Base-by-base conservation (phyloP, 1,140 invertebrate genomes). In the Trachelipus rathkii region DNA sequence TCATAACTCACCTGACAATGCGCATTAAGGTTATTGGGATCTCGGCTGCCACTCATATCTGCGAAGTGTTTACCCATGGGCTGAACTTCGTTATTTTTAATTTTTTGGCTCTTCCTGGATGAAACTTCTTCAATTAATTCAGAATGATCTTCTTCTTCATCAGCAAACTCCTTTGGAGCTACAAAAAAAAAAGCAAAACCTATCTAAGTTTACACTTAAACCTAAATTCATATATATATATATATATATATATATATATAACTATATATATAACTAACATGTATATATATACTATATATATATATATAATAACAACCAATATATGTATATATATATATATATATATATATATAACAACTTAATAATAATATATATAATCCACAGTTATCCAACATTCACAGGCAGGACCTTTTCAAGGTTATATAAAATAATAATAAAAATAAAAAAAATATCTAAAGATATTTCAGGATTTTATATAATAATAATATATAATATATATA, bases 1-100 rank as follows among this genome's bases (percentile, higher is more conserved):
- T 19, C 50, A 60, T 15, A 60, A 60, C 50, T 19, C 50, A 75
- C 73, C 73, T 75, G 73, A 44, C 66, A 53, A 60, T 75, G 73
- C 3, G 53, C 24, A 67, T 75, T 75, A 23, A 75, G 73, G 67
- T 66, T 23, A 23, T 75, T 75, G 19, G 73, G 73, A 60, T 75
- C 73, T 60, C 73, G 24, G 53, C 67, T 53, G 11, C 33, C 45
- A 11, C 11, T 45, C 53, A 44, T 67, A 60, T 24, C 44, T 19
- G 24, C 50, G 9, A 23, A 10, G 21, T n/a, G 19, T 68, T 44
- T 75, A 23, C 73, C 73, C 73, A 75, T 75, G 11, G 50, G 50
- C 11, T 60, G 50, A 13, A 60, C 50, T 60, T 13, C 19, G 50
- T 19, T 60, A 60, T 19, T 60, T 13, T 8, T 19, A 60, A 19